Evolutionary conservation across 2,888 invertebrate genomes (phyloP).

Genomic region (Cephus runcator): DNA sequence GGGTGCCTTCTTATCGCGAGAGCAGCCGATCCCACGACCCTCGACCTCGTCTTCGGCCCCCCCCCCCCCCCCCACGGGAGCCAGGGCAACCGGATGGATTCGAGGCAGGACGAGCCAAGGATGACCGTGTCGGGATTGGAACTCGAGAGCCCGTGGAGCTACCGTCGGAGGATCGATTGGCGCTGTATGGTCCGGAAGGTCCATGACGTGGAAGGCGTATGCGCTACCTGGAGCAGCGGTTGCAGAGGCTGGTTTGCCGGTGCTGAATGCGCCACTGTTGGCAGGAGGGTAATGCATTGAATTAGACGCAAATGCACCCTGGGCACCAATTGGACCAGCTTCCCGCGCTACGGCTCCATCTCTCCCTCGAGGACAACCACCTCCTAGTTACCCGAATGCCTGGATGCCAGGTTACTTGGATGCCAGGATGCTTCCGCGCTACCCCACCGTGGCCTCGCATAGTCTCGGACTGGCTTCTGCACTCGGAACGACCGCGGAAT

Average conservation of each 20-base stretch:
- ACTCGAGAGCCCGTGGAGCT: neutral
- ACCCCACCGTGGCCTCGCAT: neutral
- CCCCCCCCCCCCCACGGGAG: neutral
- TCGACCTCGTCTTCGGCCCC: constrained; percentile 11
- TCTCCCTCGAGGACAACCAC: constrained; percentile 50
- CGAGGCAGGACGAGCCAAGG: neutral
- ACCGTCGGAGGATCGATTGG: neutral
- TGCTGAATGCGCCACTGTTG: constrained; percentile 29
- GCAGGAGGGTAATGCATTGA: constrained; percentile 68
- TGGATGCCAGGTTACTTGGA: constrained; percentile 32
- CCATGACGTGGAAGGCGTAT: neutral
- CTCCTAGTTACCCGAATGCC: constrained; percentile 28
- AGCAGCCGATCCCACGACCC: constrained; percentile 35
- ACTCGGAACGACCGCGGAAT: neutral
- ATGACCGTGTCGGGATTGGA: neutral
- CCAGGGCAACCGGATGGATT: neutral
- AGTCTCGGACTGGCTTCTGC: neutral
- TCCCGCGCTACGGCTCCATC: constrained; percentile 56
- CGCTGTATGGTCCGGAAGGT: neutral
- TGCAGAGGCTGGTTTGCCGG: constrained; percentile 34
- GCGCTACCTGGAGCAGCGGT: neutral
- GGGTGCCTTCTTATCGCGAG: constrained; percentile 59
- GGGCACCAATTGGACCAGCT: constrained; percentile 59
- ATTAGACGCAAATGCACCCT: constrained; percentile 71
- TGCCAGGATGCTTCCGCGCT: neutral